A percentile compares a stretch with the other conserved stretches of the same genome.
These are phyloP conservation scores for Amphiprion ocellaris DNA, from an alignment of 2,113 vertebrate species.

Conservation along the genomic window DNA sequence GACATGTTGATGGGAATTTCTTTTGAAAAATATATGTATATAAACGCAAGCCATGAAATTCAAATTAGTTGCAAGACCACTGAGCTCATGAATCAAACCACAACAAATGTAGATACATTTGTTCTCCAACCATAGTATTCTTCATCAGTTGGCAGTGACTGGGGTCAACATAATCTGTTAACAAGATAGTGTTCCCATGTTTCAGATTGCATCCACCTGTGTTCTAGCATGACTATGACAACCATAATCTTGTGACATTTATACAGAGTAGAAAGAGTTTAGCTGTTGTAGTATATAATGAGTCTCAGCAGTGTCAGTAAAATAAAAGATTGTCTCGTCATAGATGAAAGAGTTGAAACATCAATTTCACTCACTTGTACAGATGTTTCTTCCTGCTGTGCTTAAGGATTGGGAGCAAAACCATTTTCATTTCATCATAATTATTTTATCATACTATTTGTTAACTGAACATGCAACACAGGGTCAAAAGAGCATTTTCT, in stretches of 20 bases:
- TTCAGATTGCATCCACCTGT: too few species aligned
- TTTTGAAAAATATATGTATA: too few species aligned
- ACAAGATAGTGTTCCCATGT: too few species aligned
- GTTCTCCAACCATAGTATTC: too few species aligned
- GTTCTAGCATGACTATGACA: background rate
- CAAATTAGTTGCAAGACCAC: too few species aligned
- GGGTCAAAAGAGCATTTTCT: slow-evolving; percentile 45
- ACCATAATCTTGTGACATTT: background rate
- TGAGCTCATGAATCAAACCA: too few species aligned
- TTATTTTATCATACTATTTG: slow-evolving; percentile 49
- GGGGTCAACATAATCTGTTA: too few species aligned
- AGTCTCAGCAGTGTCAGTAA: slow-evolving; percentile 11
- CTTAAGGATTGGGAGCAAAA: background rate
- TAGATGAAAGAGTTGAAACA: slow-evolving; percentile 7
- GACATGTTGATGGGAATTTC: too few species aligned
- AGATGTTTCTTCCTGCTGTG: slow-evolving; percentile 23
- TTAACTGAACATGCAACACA: slow-evolving; percentile 39
- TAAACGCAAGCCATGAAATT: too few species aligned
- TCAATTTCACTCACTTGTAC: slow-evolving; percentile 3
- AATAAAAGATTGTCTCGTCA: slow-evolving; percentile 1
- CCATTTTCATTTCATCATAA: slow-evolving; percentile 39
- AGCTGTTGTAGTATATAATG: background rate
- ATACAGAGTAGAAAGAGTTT: background rate
- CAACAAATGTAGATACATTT: too few species aligned
- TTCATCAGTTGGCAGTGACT: too few species aligned